Percentiles rank a stretch among this genome's conserved stretches.
These are phyloP conservation scores for Sturnus vulgaris DNA, from an alignment of 2,113 vertebrate genomes.

Conservation along the genomic window DNA sequence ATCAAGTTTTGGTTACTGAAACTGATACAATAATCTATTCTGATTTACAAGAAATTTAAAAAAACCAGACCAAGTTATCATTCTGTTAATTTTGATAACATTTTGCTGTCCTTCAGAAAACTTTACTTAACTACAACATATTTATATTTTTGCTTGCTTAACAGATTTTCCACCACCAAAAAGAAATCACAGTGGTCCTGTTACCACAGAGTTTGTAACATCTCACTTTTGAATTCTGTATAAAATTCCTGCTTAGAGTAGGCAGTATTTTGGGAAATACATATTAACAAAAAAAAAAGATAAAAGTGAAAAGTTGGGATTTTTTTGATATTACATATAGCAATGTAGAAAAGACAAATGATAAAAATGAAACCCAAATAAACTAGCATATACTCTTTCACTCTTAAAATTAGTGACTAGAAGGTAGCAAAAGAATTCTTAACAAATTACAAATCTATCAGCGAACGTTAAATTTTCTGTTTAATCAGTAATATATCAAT, in stretches of 20 bases:
- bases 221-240: background rate
- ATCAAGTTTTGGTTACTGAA: slow-evolving; percentile 2
- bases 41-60: background rate
- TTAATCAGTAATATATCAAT: slow-evolving; percentile 6
- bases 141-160: background rate
- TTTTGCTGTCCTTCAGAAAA: slow-evolving; percentile 36
- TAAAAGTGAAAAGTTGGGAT: background rate
- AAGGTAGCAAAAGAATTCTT: slow-evolving; percentile 10
- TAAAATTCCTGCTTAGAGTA: background rate
- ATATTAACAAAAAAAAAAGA: background rate
- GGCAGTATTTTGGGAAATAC: background rate
- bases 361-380: background rate
- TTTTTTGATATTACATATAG: background rate
- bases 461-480: background rate
- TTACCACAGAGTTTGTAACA: background rate
- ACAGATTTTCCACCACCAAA: background rate
- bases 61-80: background rate
- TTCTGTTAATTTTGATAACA: background rate
- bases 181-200: background rate
- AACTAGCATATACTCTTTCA: background rate
- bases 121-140: background rate
- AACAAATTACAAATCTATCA: background rate
- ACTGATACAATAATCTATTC: background rate
- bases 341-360: background rate
- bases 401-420: slow-evolving; percentile 10